These are phyloP conservation scores for Cynaeus angustus DNA, from an alignment of 2,888 invertebrate genomes.

Conservation along the genomic window DNA sequence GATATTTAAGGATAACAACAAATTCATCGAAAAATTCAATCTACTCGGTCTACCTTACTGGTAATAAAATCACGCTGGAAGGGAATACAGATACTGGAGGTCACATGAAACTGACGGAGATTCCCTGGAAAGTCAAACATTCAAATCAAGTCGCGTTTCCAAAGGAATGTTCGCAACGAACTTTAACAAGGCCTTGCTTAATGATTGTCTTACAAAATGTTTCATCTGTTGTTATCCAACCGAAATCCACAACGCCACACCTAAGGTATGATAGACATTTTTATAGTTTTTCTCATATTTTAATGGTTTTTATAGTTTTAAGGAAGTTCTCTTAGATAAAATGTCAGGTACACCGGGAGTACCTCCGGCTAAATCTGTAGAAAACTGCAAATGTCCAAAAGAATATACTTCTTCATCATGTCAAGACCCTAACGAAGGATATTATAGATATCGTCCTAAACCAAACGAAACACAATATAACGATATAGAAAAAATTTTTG, in stretches of 20 bases:
- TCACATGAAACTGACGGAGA: conserved; percentile 80
- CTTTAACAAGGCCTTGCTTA: conserved; percentile 83
- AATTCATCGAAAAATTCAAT: conserved; percentile 72
- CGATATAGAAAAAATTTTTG: conserved; percentile 81
- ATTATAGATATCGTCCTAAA: conserved; percentile 83
- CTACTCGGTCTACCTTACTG: conserved; percentile 86
- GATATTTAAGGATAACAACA: conserved; percentile 81
- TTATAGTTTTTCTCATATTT: too few relatives aligned
- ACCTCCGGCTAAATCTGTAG: conserved; percentile 80
- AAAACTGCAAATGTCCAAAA: conserved; percentile 89
- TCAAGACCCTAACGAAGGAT: conserved; percentile 90
- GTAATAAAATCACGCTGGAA: conserved; percentile 74
- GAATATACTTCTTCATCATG: conserved; percentile 90
- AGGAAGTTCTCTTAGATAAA: conserved; percentile 87
- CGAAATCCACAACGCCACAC: conserved; percentile 1
- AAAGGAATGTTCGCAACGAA: conserved; percentile 69
- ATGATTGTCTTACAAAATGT: conserved; percentile 95
- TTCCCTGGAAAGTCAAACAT: not conserved
- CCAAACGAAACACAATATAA: conserved; percentile 80
- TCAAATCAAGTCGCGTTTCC: conserved; percentile 61
- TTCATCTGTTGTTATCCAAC: conserved; percentile 81
- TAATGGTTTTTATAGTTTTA: conserved; percentile 66
- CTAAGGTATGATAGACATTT: not conserved
- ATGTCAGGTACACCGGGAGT: conserved; percentile 79
- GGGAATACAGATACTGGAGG: conserved; percentile 11